phyloP scores from a whole-genome alignment of 2,797 vertebrate genomes.

The Distichodus sexfasciatus region DNA sequence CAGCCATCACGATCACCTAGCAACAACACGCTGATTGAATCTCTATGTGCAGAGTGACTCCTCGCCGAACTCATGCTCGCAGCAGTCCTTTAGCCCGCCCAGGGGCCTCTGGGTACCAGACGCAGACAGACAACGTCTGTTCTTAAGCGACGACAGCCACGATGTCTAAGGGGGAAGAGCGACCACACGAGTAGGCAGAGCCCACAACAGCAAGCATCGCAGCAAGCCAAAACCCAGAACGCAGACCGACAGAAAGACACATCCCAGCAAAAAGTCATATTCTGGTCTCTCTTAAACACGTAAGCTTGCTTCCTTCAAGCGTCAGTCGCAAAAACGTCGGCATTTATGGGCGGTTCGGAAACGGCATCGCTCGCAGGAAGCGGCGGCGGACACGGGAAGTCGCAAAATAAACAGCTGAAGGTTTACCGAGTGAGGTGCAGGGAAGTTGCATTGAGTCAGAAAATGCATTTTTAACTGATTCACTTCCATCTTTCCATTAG shows the following conservation, averaged over 20 bases:
- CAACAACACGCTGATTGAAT: slow-evolving; percentile 5
- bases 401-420: too few relatives aligned
- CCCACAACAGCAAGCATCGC: slow-evolving; percentile 52
- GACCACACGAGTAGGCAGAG: slow-evolving; percentile 58
- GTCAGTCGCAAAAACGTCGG: background rate
- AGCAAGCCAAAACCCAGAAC: slow-evolving; percentile 50
- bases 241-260: slow-evolving; percentile 53
- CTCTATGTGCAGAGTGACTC: background rate
- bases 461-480: too few relatives aligned
- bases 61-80: slow-evolving; percentile 37
- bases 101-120: slow-evolving; percentile 32
- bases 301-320: background rate
- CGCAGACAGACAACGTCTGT: slow-evolving; percentile 32
- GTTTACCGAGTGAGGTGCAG: too few relatives aligned
- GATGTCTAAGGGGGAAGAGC: slow-evolving; percentile 45
- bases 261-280: slow-evolving; percentile 61
- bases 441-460: too few relatives aligned
- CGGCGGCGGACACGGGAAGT: too few relatives aligned
- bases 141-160: slow-evolving; percentile 55
- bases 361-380: too few relatives aligned
- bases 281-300: slow-evolving; percentile 57
- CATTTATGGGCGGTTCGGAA: too few relatives aligned
- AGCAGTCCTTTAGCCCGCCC: slow-evolving; percentile 15
- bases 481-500: too few relatives aligned
- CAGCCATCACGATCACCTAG: slow-evolving; percentile 9